phyloP scores from a whole-genome alignment of 2,888 invertebrate genomes.

The Podotricha telesiphe region DNA sequence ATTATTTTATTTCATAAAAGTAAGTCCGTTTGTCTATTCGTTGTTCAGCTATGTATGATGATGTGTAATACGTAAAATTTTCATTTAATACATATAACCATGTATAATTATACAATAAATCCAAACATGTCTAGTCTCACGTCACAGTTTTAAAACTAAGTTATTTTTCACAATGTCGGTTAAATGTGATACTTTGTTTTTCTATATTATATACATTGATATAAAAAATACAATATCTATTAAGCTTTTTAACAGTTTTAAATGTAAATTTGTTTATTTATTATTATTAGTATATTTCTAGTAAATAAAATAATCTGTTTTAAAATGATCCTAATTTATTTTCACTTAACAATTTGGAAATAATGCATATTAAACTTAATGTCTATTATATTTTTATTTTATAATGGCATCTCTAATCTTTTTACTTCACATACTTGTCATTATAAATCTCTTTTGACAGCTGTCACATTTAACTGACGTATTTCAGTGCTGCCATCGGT shows the following conservation, averaged over 20 bases:
- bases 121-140: conserved; percentile 80
- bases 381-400: too few relatives aligned
- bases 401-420: too few relatives aligned
- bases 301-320: too few relatives aligned
- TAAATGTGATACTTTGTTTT: background rate
- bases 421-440: too few relatives aligned
- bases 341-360: too few relatives aligned
- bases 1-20: background rate
- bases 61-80: background rate
- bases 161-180: conserved; percentile 48
- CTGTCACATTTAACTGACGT: conserved; percentile 10
- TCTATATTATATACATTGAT: too few relatives aligned
- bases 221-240: too few relatives aligned
- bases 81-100: background rate
- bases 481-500: conserved; percentile 28
- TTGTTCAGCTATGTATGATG: background rate
- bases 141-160: conserved; percentile 82
- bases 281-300: too few relatives aligned
- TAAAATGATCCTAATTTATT: too few relatives aligned
- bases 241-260: too few relatives aligned
- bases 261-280: too few relatives aligned
- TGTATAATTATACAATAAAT: conserved; percentile 51
- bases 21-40: background rate
- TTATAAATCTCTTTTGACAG: background rate
- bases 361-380: too few relatives aligned